phyloP scores from a whole-genome alignment of 2,888 invertebrate species.

The Panzeria rudis region DNA sequence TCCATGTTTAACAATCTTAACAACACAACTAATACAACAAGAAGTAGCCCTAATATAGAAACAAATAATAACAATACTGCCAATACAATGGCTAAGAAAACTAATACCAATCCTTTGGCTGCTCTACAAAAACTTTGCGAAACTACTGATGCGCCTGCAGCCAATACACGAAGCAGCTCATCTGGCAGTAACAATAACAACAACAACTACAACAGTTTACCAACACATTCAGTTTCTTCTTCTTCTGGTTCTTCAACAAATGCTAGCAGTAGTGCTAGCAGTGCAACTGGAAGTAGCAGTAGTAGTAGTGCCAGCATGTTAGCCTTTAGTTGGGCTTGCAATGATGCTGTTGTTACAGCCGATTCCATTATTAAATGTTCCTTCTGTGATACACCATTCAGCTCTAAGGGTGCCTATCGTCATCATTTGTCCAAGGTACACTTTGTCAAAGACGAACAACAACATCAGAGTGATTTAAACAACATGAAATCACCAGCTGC shows the following conservation, averaged over 20 bases:
- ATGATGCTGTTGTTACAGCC: slow-evolving; percentile 92
- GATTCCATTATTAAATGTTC: slow-evolving; percentile 97
- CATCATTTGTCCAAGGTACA: slow-evolving; percentile 98
- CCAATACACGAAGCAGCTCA: slow-evolving; percentile 80
- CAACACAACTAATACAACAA: slow-evolving; percentile 57
- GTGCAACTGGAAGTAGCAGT: slow-evolving; percentile 75
- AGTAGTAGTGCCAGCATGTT: slow-evolving; percentile 88
- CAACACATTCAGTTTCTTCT: slow-evolving; percentile 46
- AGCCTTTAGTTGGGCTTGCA: slow-evolving; percentile 97
- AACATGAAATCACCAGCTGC: slow-evolving; percentile 72
- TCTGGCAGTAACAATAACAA: slow-evolving; percentile 1
- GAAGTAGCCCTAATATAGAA: slow-evolving; percentile 76
- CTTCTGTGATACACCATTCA: slow-evolving; percentile 97
- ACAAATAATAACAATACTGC: slow-evolving; percentile 72
- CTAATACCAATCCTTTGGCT: slow-evolving; percentile 93
- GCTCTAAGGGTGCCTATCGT: slow-evolving; percentile 97
- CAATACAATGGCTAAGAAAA: slow-evolving; percentile 75
- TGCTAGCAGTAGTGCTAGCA: slow-evolving; percentile 29
- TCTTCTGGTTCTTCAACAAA: slow-evolving; percentile 10
- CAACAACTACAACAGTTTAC: slow-evolving; percentile 16
- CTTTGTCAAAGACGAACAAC: slow-evolving; percentile 94
- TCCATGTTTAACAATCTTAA: slow-evolving; percentile 94
- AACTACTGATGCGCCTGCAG: slow-evolving; percentile 89
- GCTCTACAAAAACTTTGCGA: slow-evolving; percentile 98
- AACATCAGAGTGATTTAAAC: slow-evolving; percentile 79